These are phyloP conservation scores for Tangara arthus DNA, from an alignment of 2,797 vertebrate species.

Conservation along the genomic window DNA sequence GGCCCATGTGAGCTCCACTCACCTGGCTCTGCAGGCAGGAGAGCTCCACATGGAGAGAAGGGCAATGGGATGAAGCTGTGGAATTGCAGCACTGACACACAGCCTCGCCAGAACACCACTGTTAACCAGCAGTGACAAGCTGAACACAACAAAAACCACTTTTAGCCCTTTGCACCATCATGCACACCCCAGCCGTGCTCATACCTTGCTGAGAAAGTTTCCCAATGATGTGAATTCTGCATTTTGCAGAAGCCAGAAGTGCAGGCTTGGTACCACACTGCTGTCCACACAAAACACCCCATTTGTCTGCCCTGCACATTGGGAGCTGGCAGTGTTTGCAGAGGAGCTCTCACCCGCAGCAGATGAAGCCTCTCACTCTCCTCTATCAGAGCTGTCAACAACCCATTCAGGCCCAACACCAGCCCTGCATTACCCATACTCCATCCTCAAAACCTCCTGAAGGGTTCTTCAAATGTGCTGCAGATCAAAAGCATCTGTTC, in stretches of 20 bases:
- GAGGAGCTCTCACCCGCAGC: not conserved
- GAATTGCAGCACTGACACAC: fast-evolving
- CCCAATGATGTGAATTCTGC: not conserved
- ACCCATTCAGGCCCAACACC: not conserved
- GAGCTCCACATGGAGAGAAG: not conserved
- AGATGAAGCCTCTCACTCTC: not conserved
- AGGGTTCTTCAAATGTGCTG: not conserved
- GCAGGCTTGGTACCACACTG: not conserved
- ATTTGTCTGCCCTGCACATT: not conserved
- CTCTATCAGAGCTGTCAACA: not conserved
- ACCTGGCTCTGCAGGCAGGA: not conserved
- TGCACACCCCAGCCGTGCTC: not conserved
- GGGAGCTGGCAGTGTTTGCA: not conserved
- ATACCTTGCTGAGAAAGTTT: not conserved
- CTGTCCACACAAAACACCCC: not conserved
- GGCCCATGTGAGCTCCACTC: not conserved
- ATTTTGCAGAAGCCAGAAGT: not conserved
- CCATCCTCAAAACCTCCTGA: not conserved
- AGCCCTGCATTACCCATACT: not conserved
- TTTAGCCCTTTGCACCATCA: not conserved
- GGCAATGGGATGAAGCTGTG: not conserved
- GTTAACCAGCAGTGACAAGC: not conserved
- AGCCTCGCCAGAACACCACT: not conserved
- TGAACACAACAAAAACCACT: not conserved
- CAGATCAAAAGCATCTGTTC: not conserved